Conservation (phyloP, 2,113 vertebrate species). For the Cyanoderma ruficeps region DNA sequence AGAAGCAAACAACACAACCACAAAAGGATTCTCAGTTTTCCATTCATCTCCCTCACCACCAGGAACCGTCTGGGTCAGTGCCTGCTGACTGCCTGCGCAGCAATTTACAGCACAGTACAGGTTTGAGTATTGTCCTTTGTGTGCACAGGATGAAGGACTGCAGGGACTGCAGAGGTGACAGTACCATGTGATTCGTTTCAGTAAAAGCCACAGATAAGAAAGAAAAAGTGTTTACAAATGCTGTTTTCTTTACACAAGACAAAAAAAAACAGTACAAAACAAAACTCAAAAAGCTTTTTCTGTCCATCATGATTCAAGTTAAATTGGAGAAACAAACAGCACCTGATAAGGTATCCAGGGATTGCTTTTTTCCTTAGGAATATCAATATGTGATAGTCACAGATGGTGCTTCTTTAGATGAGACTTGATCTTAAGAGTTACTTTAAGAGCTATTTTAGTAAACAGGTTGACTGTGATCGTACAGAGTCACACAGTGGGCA, state of each 20-base stretch:
- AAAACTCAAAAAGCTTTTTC: background rate
- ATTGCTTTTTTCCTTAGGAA: background rate
- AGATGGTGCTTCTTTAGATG: background rate
- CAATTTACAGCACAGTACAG: background rate
- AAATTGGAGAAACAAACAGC: background rate
- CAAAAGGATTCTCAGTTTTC: slow-evolving; percentile 6
- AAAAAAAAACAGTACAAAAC: background rate
- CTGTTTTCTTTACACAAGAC: background rate
- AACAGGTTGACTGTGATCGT: background rate
- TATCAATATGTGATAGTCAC: background rate
- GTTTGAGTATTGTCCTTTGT: background rate
- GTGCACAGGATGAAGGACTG: background rate
- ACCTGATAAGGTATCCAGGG: background rate
- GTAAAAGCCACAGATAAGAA: background rate
- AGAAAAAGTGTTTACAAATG: background rate
- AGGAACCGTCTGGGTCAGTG: background rate
- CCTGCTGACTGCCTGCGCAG: background rate
- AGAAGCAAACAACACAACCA: background rate
- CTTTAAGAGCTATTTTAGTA: background rate
- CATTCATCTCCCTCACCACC: background rate
- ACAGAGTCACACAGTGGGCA: background rate
- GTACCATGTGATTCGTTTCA: background rate
- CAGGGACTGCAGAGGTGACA: background rate
- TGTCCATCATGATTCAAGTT: background rate
- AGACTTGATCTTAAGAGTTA: background rate